Base-by-base conservation (phyloP, 2,888 invertebrate genomes). In the Monopis laevigella region DNA sequence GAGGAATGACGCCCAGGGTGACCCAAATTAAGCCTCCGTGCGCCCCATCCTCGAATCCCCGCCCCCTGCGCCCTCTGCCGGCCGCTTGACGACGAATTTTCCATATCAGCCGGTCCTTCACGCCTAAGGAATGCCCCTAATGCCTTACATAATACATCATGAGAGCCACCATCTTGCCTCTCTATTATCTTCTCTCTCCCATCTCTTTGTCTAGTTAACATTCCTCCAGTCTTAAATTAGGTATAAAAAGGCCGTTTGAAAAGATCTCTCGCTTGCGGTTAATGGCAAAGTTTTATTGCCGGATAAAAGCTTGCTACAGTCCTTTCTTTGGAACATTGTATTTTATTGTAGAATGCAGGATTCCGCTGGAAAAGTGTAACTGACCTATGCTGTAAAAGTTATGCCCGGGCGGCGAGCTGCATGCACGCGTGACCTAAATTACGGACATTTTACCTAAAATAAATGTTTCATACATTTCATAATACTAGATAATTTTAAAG, bases 1-100 rank as follows among this genome's bases (percentile, higher is more conserved):
- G 68, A 68, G 62, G 69, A 62, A 66, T 73, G 77, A 73, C 77
- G 80, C 80, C 80, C 80, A 67, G 80, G 80, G 75, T 80, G 80
- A 80, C 80, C 80, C 80, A 80, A 77, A 80, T 80, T 78, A 73
- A 77, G 72, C 73, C 78, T 77, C 65, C 67, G 63, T 59, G 57
- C 58, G 56, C 65, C 52, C 65, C 62, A 52, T 56, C 62, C 63
- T 50, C 47, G 61, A 58, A 54, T 55, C 50, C 54, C 49, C 56
- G 49, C 47, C 52, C 57, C 53, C 56, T 59, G 58, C 53, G 39
- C 43, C 59, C 45, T 61, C 64, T 62, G 54, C 58, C 61, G 58
- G 55, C 59, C 65, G 68, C 62, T 67, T 64, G 58, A 59, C 75
- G 62, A 65, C 72, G 71, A 78, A 78, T 77, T 78, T 78, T 78